Percentiles rank a stretch among this genome's conserved stretches.
Evolutionary conservation across 1,140 invertebrate species (phyloP).

Genomic region (Diorhabda elongata): DNA sequence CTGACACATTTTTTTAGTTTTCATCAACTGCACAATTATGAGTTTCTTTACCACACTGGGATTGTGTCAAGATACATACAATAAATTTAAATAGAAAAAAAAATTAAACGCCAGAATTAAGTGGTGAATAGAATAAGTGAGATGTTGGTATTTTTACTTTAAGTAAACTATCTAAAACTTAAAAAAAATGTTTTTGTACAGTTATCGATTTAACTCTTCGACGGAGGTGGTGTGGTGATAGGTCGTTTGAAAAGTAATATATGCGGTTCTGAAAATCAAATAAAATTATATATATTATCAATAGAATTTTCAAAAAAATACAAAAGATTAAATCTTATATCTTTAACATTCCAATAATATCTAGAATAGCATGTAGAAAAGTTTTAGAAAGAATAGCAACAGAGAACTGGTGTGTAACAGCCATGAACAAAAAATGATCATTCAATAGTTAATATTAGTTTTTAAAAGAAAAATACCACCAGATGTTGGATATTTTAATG

Average conservation of each 20-base stretch:
- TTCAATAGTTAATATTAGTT: neutral
- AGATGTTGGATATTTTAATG: neutral
- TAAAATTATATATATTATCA: conserved; percentile 4
- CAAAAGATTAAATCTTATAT: neutral
- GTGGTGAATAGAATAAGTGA: neutral
- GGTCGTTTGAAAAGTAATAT: conserved; percentile 64
- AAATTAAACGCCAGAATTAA: too few relatives aligned
- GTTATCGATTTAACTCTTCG: neutral
- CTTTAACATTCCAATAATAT: neutral
- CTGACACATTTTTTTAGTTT: too few relatives aligned
- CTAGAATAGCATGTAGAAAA: neutral
- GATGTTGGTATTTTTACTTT: neutral
- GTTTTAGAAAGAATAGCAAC: too few relatives aligned
- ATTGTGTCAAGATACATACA: too few relatives aligned
- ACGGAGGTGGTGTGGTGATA: conserved; percentile 44
- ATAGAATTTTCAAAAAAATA: neutral
- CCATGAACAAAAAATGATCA: neutral
- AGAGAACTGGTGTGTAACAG: neutral
- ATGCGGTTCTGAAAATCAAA: conserved; percentile 54
- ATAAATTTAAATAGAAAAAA: too few relatives aligned
- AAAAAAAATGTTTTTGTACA: conserved; percentile 7
- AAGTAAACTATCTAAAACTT: neutral
- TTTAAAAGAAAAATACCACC: neutral
- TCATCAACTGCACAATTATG: too few relatives aligned
- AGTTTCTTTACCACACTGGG: too few relatives aligned